Conservation (phyloP, 2,797 vertebrate genomes). For the Pyrocephalus nanus region DNA sequence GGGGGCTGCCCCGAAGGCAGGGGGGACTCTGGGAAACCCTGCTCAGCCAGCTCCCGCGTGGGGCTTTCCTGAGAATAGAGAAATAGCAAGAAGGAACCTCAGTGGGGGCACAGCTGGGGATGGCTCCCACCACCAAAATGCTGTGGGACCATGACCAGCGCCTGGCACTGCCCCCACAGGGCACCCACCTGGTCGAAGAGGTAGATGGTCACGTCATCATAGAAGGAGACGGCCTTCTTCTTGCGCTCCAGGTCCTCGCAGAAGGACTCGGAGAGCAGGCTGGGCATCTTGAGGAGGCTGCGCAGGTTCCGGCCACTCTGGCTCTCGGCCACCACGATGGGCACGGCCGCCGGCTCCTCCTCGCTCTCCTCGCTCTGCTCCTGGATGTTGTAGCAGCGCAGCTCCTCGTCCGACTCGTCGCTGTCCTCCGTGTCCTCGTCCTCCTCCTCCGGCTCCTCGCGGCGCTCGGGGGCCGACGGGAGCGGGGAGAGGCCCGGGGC, state of each 20-base stretch:
- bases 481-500: constrained; percentile 5
- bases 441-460: constrained; percentile 77
- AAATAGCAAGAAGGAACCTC: not conserved
- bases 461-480: constrained; percentile 44
- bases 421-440: constrained; percentile 86
- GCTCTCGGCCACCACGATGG: constrained; percentile 91
- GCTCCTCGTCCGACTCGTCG: constrained; percentile 86
- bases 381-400: constrained; percentile 86
- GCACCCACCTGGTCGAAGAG: constrained; percentile 92
- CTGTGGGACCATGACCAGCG: fast-evolving
- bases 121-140: fast-evolving
- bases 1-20: constrained; percentile 67
- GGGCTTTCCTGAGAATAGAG: constrained; percentile 86
- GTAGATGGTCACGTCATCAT: constrained; percentile 94
- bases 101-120: not conserved
- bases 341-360: constrained; percentile 82
- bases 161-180: fast-evolving
- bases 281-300: constrained; percentile 89
- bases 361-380: constrained; percentile 92
- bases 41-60: constrained; percentile 87
- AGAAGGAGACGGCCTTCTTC: constrained; percentile 96
- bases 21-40: constrained; percentile 73
- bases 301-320: constrained; percentile 86
- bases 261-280: constrained; percentile 69
- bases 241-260: constrained; percentile 83